Conservation (phyloP, 53 echinoderm and acorn worm genomes). For the Pentamera pediparva region DNA sequence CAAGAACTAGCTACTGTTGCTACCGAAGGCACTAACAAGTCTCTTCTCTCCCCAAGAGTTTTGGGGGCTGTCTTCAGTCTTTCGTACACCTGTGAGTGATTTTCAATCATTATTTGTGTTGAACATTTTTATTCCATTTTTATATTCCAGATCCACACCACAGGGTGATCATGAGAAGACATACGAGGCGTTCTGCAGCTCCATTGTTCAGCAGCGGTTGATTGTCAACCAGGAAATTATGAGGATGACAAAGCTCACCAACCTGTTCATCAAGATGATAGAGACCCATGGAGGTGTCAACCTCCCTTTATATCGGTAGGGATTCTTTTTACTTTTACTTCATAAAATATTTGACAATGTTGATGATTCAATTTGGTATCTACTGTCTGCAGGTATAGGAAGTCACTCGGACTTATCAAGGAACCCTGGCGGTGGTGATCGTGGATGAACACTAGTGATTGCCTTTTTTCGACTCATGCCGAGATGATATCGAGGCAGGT, state of each 20-base stretch:
- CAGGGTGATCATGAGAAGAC: not conserved
- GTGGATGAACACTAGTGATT: no score
- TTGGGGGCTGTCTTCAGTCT: no score
- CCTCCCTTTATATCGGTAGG: conserved; percentile 29
- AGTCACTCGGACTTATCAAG: no score
- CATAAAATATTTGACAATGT: not conserved
- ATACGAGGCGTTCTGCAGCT: conserved; percentile 4
- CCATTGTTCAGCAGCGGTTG: conserved; percentile 26
- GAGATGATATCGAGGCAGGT: no score
- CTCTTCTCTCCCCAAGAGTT: no score
- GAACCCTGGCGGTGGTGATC: no score
- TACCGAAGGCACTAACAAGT: no score
- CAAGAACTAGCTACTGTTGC: no score
- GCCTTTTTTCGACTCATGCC: no score
- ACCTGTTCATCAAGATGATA: conserved; percentile 24
- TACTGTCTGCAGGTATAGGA: no score
- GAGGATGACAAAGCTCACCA: conserved; percentile 26
- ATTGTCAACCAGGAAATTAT: conserved; percentile 34
- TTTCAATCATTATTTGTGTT: no score
- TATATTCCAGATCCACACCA: not conserved
- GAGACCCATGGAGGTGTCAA: conserved; percentile 28
- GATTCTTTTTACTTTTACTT: not conserved
- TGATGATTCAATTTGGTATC: not conserved
- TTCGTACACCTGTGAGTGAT: no score
- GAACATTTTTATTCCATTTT: not conserved